Base-by-base conservation (phyloP, 2,113 vertebrate genomes). In the Limanda limanda region DNA sequence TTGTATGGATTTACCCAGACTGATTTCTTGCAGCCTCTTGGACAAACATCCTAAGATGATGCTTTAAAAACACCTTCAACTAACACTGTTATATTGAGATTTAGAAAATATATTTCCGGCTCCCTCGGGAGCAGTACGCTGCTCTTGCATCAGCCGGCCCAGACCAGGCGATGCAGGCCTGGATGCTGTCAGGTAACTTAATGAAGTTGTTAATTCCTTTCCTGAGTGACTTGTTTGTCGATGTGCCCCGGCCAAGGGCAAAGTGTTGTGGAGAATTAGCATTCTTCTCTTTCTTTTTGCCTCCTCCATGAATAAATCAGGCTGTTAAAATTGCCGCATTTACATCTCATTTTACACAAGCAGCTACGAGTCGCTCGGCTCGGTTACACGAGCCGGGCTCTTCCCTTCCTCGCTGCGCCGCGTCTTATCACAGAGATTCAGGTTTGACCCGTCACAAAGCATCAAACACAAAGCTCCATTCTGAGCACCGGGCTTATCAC, bases 301-400 rank as follows among this genome's bases (percentile, higher is more conserved):
- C 74, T 81, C 40, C 78, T 90, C 81, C 57, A 92, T 93, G 85
- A 93, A 94, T 93, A 93, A 93, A 89, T 92, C 83, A 83, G 77
- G 17, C 42, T 73, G 85, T 82, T 90, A 84, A 86, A 92, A 88
- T 80, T 71, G 73, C 68, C 59, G 68, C 85, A 90, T 92, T 93
- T 92, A 92, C 91, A 93, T 93, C 85, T 89, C 85, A 91, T 92
- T 93, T 92, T 89, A 92, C 82, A 91, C 45, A 69, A 79, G 76
- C 84, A 61, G 51, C 78, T 62, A 20, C 21, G 6, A 47, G 58
- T 6, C 78, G 81, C 66, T 66, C n/a, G 15, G 68, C 65, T 86
- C 56, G 72, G 79, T 82, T 81, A 74, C 66, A 40, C 76, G 74
- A 27, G 75, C 42, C 35, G 17, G 37, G 45, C 61, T 35, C 18